Percentiles rank a stretch among this genome's conserved stretches.
Evolutionary conservation across 2,888 invertebrate genomes (phyloP).

Genomic region (Ochropacha duplaris): DNA sequence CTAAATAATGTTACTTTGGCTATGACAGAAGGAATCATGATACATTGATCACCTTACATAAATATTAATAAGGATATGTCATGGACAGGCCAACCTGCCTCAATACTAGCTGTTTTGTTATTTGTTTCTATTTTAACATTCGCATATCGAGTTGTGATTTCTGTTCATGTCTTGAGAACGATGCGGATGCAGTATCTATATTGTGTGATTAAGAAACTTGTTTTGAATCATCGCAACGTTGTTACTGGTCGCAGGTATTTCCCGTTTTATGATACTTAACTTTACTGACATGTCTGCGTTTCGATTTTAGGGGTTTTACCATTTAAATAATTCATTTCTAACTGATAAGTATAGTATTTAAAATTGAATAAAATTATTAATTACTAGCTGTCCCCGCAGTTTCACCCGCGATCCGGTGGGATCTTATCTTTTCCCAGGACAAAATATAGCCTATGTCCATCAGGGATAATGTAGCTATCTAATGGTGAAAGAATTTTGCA

Average conservation of each 20-base stretch:
- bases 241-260: neutral
- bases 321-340: neutral
- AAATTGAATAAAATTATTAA: no score
- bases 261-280: neutral
- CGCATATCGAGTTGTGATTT: neutral
- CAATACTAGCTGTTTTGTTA: neutral
- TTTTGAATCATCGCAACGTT: conserved; percentile 8
- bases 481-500: no score
- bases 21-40: neutral
- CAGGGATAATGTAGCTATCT: no score
- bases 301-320: neutral
- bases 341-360: neutral
- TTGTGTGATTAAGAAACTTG: conserved; percentile 13
- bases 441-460: no score
- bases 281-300: neutral
- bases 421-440: no score
- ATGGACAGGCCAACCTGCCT: neutral
- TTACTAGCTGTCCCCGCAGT: no score
- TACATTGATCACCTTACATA: neutral
- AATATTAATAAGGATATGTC: neutral
- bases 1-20: neutral
- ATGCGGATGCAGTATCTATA: conserved; percentile 1
- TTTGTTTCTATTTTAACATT: no score
- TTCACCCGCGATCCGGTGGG: no score
- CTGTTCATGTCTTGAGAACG: neutral